A percentile compares a stretch with the other conserved stretches of the same genome.
Conservation (phyloP, 2,888 invertebrate species). For the Apodemia duryi region DNA sequence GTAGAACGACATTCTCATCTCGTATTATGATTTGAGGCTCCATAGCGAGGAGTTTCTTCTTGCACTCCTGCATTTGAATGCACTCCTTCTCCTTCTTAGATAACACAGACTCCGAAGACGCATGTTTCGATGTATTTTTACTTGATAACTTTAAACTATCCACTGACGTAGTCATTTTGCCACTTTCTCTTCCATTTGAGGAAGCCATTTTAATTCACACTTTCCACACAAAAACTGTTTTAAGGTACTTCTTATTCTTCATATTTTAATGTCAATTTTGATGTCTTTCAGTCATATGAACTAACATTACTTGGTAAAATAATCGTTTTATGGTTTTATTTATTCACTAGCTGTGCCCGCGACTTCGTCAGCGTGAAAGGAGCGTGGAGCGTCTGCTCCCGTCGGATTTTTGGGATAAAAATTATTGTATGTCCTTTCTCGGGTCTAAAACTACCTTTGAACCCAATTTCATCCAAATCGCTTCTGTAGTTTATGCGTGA, state of each 20-base stretch:
- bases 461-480: too few species aligned
- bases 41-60: slow-evolving; percentile 69
- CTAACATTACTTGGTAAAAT: not conserved
- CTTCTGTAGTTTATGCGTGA: too few species aligned
- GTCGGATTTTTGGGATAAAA: too few species aligned
- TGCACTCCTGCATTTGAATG: slow-evolving; percentile 72
- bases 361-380: too few species aligned
- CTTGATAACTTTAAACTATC: slow-evolving; percentile 72
- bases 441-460: too few species aligned
- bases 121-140: slow-evolving; percentile 69
- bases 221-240: not conserved
- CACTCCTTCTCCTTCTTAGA: slow-evolving; percentile 70
- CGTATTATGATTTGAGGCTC: slow-evolving; percentile 72
- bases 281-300: not conserved
- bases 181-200: slow-evolving; percentile 63
- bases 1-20: slow-evolving; percentile 67
- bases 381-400: too few species aligned
- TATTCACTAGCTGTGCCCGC: too few species aligned
- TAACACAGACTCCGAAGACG: slow-evolving; percentile 69
- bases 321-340: too few species aligned
- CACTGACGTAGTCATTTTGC: slow-evolving; percentile 66
- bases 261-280: not conserved
- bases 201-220: slow-evolving; percentile 57
- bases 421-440: too few species aligned
- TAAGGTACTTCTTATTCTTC: not conserved